Percentiles rank a stretch among this genome's conserved stretches.
Evolutionary conservation across 2,113 vertebrate species (phyloP).

Genomic region (Lamprologus lemairii): DNA sequence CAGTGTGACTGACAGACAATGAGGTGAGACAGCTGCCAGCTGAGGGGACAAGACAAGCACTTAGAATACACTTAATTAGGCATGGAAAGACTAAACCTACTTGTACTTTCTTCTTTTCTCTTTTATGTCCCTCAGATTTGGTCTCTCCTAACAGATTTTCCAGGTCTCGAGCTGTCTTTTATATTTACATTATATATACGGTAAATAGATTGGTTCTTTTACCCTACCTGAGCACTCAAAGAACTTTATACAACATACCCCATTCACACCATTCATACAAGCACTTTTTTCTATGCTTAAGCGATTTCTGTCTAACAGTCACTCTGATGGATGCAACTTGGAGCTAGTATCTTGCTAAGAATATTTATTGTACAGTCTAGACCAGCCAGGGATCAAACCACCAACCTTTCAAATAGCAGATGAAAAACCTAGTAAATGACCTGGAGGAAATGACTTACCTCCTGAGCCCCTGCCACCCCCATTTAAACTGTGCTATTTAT

Average conservation of each 20-base stretch:
- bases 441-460: not conserved
- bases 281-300: not conserved
- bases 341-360: not conserved
- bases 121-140: not conserved
- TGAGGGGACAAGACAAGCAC: not conserved
- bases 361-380: not conserved
- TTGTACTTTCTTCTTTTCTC: not conserved
- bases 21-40: not conserved
- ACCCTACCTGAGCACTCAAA: not conserved
- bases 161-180: not conserved
- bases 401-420: not conserved
- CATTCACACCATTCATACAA: not conserved
- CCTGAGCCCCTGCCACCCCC: not conserved
- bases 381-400: not conserved
- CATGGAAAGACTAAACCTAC: not conserved
- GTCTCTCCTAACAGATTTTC: not conserved
- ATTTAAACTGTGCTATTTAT: not conserved
- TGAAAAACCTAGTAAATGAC: not conserved
- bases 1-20: conserved; percentile 3
- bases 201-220: not conserved
- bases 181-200: not conserved
- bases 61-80: not conserved
- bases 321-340: not conserved
- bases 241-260: not conserved
- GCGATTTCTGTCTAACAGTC: not conserved